Evolutionary conservation across 1,140 invertebrate genomes (phyloP), one percentile per base, ranked within the genome.

Genomic region (Drosophila gunungcola): DNA sequence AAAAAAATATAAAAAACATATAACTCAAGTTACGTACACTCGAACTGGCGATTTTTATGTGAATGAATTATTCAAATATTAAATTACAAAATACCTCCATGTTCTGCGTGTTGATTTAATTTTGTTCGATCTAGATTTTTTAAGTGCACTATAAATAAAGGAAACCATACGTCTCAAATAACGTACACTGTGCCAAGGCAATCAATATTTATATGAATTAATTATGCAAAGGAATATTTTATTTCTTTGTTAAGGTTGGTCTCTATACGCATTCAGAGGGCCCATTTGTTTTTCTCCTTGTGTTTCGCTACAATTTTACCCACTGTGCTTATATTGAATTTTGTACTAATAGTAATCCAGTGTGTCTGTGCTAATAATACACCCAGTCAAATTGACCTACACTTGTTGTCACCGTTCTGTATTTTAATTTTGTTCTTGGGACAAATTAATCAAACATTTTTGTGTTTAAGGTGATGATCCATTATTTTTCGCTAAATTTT

Each of bases 301-400:
- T 55, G 0, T 16, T 41, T 55, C 25, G 7, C 3, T 41, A 55
- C 12, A 55, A 55, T 3, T 55, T 29, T 11, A 27, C 2, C 53
- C 9, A 55, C 53, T 55, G 38, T 55, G 38, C 52, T 29, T 55
- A 29, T 29, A 55, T 55, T 29, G 38, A 58, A 41, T 60, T 60
- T 60, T 16, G 25, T 60, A 39, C 57, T 6, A 11, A 60, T n/a
- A 51, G n/a, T 29, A 12, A 16, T 58, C 56, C 43, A 60, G 57
- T 39, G 57, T 39, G 2, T 49, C 56, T 39, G 57, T 39, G 57
- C 5, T 60, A 39, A 21, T 60, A 55, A 54, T 27, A 41, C 32
- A n/a, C n/a, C n/a, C n/a, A 49, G 45, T 51, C 45, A n/a, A 60
- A 41, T 60, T 39, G 45, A 41, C 45, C 57, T 4, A 60, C 21